Evolutionary conservation across 2,888 invertebrate genomes (phyloP), one percentile per base, ranked within the genome.

Genomic region (Drosophila recens): DNA sequence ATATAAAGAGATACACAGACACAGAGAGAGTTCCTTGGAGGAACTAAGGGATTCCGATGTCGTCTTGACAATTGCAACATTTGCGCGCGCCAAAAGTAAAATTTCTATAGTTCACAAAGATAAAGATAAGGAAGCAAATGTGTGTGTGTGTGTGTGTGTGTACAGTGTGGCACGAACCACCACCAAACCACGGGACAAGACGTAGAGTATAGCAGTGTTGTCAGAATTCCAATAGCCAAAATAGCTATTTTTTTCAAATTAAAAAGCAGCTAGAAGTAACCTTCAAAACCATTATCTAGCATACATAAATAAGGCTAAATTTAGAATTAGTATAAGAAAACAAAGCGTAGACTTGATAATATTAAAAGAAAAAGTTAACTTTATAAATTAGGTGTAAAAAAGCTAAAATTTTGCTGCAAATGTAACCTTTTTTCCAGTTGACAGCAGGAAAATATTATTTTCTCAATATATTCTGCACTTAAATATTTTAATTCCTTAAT

Each of bases 21-120:
- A 17, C 40, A 36, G 9, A 30, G 10, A 56, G 51, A 33, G 36
- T 36, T 59, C n/a, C 59, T 72, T 52, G 20, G 33, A 13, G 23
- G 15, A 23, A 36, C 64, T 42, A 45, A 82, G 82, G 82, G 67
- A 85, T 85, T 79, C 67, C 77, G 70, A 71, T 62, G 66, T 56
- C 74, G 79, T 79, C 79, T 84, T 69, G 72, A 72, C 87, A 87
- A 86, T 86, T 86, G 85, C 85, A 85, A 76, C 89, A 89, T 86
- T 89, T 89, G 70, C 85, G 85, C 89, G 87, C 89, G 89, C 89
- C 74, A 82, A 86, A 85, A 89, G 63, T 67, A 67, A 68, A 62
- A 62, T 72, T 75, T 67, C 75, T 67, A 71, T 65, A 68, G 70
- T 73, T 65, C 62, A 85, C 71, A 62, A 71, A 72, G 65, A 63